phyloP scores from a whole-genome alignment of 1,140 invertebrate genomes.

The Drosophila fuyamai region DNA sequence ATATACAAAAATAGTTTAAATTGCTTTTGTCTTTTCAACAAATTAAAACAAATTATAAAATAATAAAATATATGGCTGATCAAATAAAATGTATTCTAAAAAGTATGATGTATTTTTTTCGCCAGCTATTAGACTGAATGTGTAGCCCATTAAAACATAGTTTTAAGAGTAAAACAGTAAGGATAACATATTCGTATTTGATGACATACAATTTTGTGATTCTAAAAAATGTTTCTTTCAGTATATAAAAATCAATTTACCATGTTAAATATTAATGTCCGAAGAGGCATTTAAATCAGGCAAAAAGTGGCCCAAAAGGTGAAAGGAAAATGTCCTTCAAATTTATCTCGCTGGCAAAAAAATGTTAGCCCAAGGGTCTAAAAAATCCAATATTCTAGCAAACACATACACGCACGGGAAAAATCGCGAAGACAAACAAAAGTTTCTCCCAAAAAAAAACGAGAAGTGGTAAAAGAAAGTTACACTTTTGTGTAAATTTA shows the following conservation, averaged over 20 bases:
- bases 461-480: slow-evolving; percentile 5
- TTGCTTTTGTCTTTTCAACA: too few relatives aligned
- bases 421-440: slow-evolving; percentile 43
- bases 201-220: too few relatives aligned
- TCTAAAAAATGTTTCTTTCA: too few relatives aligned
- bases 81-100: too few relatives aligned
- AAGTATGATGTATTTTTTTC: too few relatives aligned
- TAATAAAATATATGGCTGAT: too few relatives aligned
- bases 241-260: not conserved
- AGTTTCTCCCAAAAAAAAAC: slow-evolving; percentile 38
- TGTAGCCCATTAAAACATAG: too few relatives aligned
- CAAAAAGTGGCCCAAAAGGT: not conserved
- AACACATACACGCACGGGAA: slow-evolving; percentile 30
- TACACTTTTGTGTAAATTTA: slow-evolving; percentile 61
- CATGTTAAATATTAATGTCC: not conserved
- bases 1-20: too few relatives aligned
- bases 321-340: not conserved
- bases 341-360: slow-evolving; percentile 31
- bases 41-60: too few relatives aligned
- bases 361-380: slow-evolving; percentile 50
- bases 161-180: not conserved
- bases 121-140: too few relatives aligned
- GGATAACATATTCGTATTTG: not conserved
- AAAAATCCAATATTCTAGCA: slow-evolving; percentile 20
- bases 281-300: slow-evolving; percentile 3